Base-by-base conservation (phyloP, 2,797 vertebrate species). In the Rhinichthys osculus region DNA sequence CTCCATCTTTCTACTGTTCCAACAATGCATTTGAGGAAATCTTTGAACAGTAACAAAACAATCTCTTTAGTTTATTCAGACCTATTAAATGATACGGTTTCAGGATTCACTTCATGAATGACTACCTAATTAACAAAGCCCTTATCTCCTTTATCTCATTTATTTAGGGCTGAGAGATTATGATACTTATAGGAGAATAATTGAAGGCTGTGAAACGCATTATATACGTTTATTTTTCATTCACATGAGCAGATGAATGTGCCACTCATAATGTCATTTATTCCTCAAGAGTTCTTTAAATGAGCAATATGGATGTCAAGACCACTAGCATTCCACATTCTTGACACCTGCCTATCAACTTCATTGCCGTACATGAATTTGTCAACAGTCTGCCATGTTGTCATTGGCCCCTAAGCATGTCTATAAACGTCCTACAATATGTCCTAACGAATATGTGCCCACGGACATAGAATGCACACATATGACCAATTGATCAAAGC, bases 301-400 rank as follows among this genome's bases (percentile, higher is more conserved):
- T 42, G 13, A 62, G 1, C 35, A 78, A 7, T n/a, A 13, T n/a
- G 38, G 5, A 72, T 82, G 38, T 44, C 38, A 74, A 74, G 2
- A 7, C 19, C 40, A 66, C 13, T 66, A 47, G 67, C 38, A 59
- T 33, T 80, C 9, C 11, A 10, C 27, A 6, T 30, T 42, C 44
- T 40, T 78, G 64, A 70, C 66, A 59, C 38, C 17, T 78, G 83
- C n/a, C 64, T 54, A 33, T 84, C 83, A 81, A 50, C 2, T 0
- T 54, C 30, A 52, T 50, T 69, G 44, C 17, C 3, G 9, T 66
- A 66, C 59, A 67, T 59, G 6, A 71, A 44, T 70, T 70, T 44
- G 27, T 59, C 66, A 71, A 76, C 74, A 71, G 40, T 44, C 57
- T 78, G 62, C 70, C 82, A 79, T 79, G 27, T 76, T 67, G 42